Percentiles rank a stretch among this genome's conserved stretches.
Evolutionary conservation across 2,113 vertebrate genomes (phyloP).

Genomic region (Prunella fulvescens): DNA sequence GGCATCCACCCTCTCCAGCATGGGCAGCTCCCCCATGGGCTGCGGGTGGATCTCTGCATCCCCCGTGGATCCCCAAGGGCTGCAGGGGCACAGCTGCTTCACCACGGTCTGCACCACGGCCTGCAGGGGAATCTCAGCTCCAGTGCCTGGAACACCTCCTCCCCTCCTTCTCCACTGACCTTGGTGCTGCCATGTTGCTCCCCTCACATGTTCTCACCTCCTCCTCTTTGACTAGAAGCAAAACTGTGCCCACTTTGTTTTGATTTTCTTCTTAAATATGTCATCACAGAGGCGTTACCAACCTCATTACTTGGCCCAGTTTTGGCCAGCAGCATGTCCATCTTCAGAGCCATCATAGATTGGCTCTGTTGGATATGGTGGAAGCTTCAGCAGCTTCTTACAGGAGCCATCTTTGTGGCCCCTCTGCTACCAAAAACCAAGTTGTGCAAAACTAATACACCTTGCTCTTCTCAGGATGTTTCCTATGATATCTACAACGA

Average conservation of each 20-base stretch:
- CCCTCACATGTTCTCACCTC: not conserved
- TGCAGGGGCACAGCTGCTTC: not conserved
- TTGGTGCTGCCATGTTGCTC: not conserved
- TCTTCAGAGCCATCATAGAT: not conserved
- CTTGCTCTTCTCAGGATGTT: not conserved
- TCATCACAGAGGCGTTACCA: accelerated
- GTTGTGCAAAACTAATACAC: not conserved
- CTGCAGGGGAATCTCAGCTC: not conserved
- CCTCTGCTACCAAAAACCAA: not conserved
- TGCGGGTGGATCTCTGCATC: not conserved
- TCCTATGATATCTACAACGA: not conserved
- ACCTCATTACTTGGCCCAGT: accelerated
- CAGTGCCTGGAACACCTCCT: accelerated
- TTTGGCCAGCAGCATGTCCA: not conserved
- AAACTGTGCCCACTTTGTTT: not conserved
- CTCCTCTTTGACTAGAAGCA: not conserved
- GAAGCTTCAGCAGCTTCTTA: not conserved
- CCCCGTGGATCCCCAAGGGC: not conserved
- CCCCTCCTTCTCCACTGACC: not conserved
- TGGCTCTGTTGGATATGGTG: not conserved
- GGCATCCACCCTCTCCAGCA: no score
- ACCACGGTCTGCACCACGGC: not conserved
- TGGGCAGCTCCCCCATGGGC: not conserved
- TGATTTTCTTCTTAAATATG: not conserved
- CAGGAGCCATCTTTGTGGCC: accelerated